Conservation (phyloP, 2,113 vertebrate genomes). For the Cranoglanis bouderius region DNA sequence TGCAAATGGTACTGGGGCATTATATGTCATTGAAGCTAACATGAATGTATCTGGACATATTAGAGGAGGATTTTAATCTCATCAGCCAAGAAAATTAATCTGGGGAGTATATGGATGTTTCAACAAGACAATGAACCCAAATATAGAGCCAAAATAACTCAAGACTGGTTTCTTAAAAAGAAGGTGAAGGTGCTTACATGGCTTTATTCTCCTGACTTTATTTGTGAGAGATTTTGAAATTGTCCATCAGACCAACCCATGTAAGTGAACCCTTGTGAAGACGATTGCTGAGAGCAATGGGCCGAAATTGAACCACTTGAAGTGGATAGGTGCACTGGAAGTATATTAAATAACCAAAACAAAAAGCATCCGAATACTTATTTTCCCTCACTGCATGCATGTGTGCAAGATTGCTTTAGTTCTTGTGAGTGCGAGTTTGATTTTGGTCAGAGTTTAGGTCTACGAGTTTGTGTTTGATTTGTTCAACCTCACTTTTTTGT, state of each 20-base stretch:
- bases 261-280: not conserved
- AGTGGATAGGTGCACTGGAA: not conserved
- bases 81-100: not conserved
- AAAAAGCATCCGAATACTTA: too few species aligned
- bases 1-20: not conserved
- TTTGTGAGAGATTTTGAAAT: not conserved
- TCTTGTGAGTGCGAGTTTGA: not conserved
- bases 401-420: not conserved
- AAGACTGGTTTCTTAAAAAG: too few species aligned
- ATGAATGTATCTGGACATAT: not conserved
- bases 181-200: not conserved
- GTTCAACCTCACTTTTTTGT: too few species aligned
- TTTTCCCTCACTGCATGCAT: not conserved
- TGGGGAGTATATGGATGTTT: not conserved
- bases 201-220: not conserved
- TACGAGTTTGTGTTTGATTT: too few species aligned
- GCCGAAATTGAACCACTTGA: not conserved
- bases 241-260: not conserved
- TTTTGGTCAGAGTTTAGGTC: not conserved
- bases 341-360: not conserved
- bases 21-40: not conserved
- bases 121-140: too few species aligned
- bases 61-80: not conserved
- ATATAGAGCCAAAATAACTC: not conserved
- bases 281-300: not conserved